Conservation (phyloP, 2,113 vertebrate genomes). For the Microtus montanus region DNA sequence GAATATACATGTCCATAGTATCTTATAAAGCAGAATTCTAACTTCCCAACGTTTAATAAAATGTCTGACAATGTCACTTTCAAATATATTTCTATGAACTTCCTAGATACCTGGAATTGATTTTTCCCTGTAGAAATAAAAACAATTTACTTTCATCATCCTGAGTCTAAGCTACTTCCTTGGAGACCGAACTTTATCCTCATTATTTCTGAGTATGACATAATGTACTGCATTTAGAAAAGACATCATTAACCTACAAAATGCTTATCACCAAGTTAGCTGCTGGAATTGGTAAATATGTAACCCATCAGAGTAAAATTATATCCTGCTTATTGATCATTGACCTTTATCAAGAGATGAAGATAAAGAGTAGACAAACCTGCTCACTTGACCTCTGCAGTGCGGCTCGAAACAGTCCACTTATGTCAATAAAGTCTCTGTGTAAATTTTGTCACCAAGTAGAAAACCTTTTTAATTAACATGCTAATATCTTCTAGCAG, state of each 20-base stretch:
- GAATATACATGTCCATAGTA: not conserved
- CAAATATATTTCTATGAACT: not conserved
- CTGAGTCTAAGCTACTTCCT: conserved; percentile 26
- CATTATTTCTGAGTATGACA: not conserved
- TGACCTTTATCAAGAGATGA: not conserved
- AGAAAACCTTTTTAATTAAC: conserved; percentile 10
- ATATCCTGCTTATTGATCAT: not conserved
- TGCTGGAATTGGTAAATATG: not conserved
- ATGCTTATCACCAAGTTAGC: not conserved
- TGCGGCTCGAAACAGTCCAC: not conserved
- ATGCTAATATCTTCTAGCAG: not conserved
- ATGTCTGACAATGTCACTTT: not conserved
- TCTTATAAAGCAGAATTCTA: not conserved
- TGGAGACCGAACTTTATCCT: not conserved
- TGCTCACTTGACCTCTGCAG: not conserved
- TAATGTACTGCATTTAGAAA: not conserved
- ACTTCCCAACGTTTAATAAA: not conserved
- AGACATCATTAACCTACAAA: not conserved
- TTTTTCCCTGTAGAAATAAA: conserved; percentile 50
- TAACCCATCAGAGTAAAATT: not conserved
- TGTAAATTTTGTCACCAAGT: not conserved
- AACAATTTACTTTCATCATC: conserved; percentile 32
- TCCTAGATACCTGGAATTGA: not conserved
- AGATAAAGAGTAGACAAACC: not conserved
- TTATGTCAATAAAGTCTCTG: not conserved